Conservation (phyloP, 2,113 vertebrate species). For the Rhineura floridana region DNA sequence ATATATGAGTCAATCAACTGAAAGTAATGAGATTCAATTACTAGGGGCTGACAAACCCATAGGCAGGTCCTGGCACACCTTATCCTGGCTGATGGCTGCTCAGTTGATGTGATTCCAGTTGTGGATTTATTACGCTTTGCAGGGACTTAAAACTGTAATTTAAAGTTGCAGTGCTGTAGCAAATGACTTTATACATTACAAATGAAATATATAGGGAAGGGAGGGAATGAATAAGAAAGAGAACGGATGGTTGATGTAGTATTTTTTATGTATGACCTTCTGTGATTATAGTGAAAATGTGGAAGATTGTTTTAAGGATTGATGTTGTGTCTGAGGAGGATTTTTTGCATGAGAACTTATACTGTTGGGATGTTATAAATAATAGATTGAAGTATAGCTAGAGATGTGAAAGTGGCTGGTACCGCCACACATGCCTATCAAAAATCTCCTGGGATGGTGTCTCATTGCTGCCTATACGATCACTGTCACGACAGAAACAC, state of each 20-base stretch:
- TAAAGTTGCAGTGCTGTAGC: background rate
- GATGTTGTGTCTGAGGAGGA: background rate
- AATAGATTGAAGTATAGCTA: constrained; percentile 9
- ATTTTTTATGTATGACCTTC: background rate
- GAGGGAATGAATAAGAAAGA: background rate
- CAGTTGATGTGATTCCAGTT: background rate
- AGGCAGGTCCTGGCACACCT: too few species aligned
- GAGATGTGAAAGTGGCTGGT: background rate
- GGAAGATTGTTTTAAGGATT: background rate
- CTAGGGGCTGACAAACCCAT: too few species aligned
- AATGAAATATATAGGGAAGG: background rate
- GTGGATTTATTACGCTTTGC: background rate
- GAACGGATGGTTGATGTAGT: background rate
- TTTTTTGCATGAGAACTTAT: background rate
- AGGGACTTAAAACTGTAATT: background rate
- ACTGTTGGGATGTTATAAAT: background rate
- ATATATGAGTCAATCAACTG: background rate
- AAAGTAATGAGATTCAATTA: background rate
- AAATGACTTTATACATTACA: background rate
- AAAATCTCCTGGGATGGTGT: constrained; percentile 18
- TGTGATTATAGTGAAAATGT: background rate
- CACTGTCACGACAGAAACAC: background rate
- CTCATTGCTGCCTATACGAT: constrained; percentile 27
- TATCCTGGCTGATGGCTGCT: background rate
- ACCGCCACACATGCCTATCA: background rate